phyloP scores from a whole-genome alignment of 2,888 invertebrate species.

The Bugulina stolonifera region DNA sequence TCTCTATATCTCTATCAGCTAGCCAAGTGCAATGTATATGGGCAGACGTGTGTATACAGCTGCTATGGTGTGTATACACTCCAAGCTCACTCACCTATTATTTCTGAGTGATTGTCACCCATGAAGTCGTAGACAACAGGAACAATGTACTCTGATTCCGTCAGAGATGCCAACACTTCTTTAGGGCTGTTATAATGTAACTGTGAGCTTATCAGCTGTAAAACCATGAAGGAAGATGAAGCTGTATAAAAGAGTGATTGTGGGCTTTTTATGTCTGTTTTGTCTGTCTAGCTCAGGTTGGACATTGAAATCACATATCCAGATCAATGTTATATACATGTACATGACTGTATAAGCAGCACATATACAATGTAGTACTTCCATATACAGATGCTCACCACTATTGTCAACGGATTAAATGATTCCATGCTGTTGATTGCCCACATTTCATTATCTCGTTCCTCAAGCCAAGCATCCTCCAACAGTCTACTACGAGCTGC shows the following conservation, averaged over 20 bases:
- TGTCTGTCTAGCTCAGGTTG: too few species aligned
- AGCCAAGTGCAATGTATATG: too few species aligned
- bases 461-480: conserved; percentile 20
- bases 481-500: background rate
- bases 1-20: too few species aligned
- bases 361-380: too few species aligned
- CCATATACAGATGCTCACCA: too few species aligned
- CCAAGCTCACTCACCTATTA: conserved; percentile 1
- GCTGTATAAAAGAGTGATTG: too few species aligned
- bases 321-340: too few species aligned
- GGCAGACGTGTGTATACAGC: too few species aligned
- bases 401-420: conserved; percentile 1
- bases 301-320: too few species aligned
- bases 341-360: too few species aligned
- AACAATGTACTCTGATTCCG: background rate
- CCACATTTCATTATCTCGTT: conserved; percentile 24
- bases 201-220: conserved; percentile 20
- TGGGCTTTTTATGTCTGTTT: too few species aligned
- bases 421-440: conserved; percentile 5
- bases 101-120: background rate
- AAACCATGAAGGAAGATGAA: background rate
- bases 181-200: background rate
- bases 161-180: background rate
- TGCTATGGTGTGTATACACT: background rate
- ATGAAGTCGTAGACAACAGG: background rate